Percentiles rank a stretch among this genome's conserved stretches.
phyloP scores from a whole-genome alignment of 2,888 invertebrate species.

The Spatulosminthurus flaviceps region DNA sequence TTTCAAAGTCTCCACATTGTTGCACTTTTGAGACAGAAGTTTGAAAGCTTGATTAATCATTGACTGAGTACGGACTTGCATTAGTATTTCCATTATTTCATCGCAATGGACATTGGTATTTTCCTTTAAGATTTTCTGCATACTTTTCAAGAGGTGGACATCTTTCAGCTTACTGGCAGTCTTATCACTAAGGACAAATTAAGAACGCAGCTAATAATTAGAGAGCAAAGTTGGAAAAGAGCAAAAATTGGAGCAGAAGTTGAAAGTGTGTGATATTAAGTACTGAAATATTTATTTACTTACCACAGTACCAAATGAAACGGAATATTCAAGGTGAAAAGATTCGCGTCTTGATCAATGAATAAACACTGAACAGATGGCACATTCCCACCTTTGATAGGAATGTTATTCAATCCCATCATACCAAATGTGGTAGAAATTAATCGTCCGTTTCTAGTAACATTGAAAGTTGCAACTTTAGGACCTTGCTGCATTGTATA shows the following conservation, averaged over 20 bases:
- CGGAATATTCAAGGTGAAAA: conserved; percentile 86
- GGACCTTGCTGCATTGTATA: conserved; percentile 91
- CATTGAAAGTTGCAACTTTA: conserved; percentile 89
- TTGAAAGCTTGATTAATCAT: conserved; percentile 64
- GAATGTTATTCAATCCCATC: conserved; percentile 75
- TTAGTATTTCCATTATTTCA: conserved; percentile 59
- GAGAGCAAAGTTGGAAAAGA: conserved; percentile 1
- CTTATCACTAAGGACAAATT: conserved; percentile 73
- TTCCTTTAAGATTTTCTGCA: conserved; percentile 65
- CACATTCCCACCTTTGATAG: conserved; percentile 70
- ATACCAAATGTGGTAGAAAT: conserved; percentile 83
- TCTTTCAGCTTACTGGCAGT: conserved; percentile 88
- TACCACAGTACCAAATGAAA: conserved; percentile 85
- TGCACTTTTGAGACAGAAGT: conserved; percentile 57
- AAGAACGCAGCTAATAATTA: conserved; percentile 13
- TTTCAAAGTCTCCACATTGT: conserved; percentile 48
- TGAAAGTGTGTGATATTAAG: too few species aligned
- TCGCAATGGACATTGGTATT: conserved; percentile 23
- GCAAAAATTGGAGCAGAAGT: too few species aligned
- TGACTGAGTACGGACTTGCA: conserved; percentile 64
- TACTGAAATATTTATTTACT: too few species aligned
- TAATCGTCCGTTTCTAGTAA: conserved; percentile 81
- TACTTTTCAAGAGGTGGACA: conserved; percentile 82
- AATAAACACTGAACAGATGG: conserved; percentile 79
- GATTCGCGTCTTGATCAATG: conserved; percentile 81